Percentiles rank a stretch among this genome's conserved stretches.
These are phyloP conservation scores for Chiridota heheva DNA, from an alignment of 35 echinoderm and acorn worm genomes.

Conservation along the genomic window DNA sequence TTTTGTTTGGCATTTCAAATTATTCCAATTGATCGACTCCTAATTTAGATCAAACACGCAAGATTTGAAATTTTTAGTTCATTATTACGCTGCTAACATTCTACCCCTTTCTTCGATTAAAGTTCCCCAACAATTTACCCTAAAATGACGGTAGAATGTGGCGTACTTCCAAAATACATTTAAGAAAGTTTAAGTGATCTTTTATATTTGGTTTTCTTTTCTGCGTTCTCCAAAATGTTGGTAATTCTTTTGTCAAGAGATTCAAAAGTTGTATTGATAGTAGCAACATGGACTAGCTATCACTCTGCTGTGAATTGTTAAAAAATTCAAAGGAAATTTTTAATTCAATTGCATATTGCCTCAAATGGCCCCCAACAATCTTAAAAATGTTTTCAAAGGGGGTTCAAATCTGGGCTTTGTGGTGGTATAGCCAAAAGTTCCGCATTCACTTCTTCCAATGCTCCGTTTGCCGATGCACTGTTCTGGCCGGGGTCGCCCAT, in stretches of 20 bases:
- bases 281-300: conserved; percentile 38
- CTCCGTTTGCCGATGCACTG: not conserved
- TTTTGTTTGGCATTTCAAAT: no score
- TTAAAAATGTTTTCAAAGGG: conserved; percentile 69
- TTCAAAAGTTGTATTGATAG: conserved; percentile 33
- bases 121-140: no score
- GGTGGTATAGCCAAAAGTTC: conserved; percentile 42
- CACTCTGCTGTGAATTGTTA: conserved; percentile 19
- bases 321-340: conserved; percentile 16
- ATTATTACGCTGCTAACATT: no score
- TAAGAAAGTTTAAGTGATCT: no score
- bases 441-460: conserved; percentile 18
- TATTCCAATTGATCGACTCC: no score
- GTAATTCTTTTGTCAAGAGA: conserved; percentile 28
- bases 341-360: conserved; percentile 16
- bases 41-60: no score
- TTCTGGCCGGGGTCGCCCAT: conserved; percentile 35
- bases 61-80: no score
- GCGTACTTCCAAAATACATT: no score
- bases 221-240: not conserved
- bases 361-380: conserved; percentile 32
- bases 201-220: conserved; percentile 5
- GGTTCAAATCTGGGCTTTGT: conserved; percentile 54
- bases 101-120: no score
- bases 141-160: no score